Percentiles rank a stretch among this genome's conserved stretches.
Conservation (phyloP, 2,888 invertebrate genomes). For the Drosophila tripunctata region DNA sequence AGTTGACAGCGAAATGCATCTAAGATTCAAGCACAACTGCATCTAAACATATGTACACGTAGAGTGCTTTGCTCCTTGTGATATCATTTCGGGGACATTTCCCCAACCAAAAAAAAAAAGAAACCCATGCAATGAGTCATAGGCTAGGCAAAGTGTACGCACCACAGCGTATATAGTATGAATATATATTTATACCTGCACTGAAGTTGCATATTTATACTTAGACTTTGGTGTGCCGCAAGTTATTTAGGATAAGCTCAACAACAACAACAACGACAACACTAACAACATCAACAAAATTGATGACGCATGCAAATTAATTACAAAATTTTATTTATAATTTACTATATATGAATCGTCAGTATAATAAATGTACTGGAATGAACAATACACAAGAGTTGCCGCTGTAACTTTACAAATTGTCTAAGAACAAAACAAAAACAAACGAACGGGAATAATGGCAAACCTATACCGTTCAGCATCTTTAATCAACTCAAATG, state of each 20-base stretch:
- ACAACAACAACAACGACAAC: conserved; percentile 40
- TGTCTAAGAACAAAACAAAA: too few relatives aligned
- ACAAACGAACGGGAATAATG: too few relatives aligned
- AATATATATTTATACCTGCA: conserved; percentile 37
- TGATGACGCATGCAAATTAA: conserved; percentile 61
- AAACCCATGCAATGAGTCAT: conserved; percentile 49
- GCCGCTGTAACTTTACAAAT: not conserved
- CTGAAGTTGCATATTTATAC: conserved; percentile 58
- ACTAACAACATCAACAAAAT: conserved; percentile 30
- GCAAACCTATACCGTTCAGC: conserved; percentile 83
- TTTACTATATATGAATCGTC: too few relatives aligned
- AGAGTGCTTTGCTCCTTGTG: conserved; percentile 35
- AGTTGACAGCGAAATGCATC: conserved; percentile 14
- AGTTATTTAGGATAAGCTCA: conserved; percentile 67
- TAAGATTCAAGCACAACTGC: conserved; percentile 18
- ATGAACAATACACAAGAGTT: conserved; percentile 31
- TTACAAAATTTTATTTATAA: conserved; percentile 34
- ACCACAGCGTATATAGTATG: conserved; percentile 20
- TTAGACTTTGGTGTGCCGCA: conserved; percentile 47
- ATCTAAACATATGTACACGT: conserved; percentile 6
- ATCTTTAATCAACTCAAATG: conserved; percentile 64
- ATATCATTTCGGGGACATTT: conserved; percentile 48
- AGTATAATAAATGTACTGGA: conserved; percentile 49
- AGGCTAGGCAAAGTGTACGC: conserved; percentile 12
- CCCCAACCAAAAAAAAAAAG: conserved; percentile 9